These are phyloP conservation scores for Ammospiza nelsoni DNA, from an alignment of 2,113 vertebrate species.

Conservation along the genomic window DNA sequence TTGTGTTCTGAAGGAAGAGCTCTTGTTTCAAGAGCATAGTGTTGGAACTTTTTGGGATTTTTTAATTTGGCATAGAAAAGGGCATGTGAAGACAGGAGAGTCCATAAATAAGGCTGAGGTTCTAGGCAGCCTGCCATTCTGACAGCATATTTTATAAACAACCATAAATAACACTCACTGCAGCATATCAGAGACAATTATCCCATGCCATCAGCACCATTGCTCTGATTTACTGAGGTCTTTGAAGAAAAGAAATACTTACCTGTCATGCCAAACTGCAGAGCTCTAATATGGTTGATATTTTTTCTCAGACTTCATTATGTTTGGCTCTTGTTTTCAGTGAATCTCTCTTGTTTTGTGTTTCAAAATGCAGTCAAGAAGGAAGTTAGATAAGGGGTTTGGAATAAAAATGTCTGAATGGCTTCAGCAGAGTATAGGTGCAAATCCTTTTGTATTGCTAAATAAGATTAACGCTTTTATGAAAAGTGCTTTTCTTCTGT, in stretches of 20 bases:
- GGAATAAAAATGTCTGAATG: not conserved
- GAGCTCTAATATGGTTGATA: not conserved
- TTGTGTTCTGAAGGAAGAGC: not conserved
- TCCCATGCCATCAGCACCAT: constrained; percentile 1
- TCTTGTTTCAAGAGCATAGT: not conserved
- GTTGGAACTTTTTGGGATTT: not conserved
- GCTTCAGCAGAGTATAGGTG: not conserved
- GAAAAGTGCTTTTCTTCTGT: not conserved
- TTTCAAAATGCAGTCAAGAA: constrained; percentile 6
- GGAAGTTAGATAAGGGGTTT: not conserved
- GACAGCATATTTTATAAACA: constrained; percentile 70
- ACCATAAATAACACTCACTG: constrained; percentile 60
- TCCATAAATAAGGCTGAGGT: constrained; percentile 54
- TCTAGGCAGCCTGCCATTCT: constrained; percentile 41
- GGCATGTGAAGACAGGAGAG: not conserved
- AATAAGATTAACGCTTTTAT: not conserved
- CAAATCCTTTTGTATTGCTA: not conserved
- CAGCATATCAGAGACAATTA: constrained; percentile 70
- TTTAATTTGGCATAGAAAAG: constrained; percentile 15
- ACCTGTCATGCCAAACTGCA: constrained; percentile 40
- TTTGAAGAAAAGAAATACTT: constrained; percentile 51
- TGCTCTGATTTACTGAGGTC: constrained; percentile 66
- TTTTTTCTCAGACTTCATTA: constrained; percentile 39
- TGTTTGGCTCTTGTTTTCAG: constrained; percentile 18
- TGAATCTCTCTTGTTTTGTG: constrained; percentile 39